Base-by-base conservation (phyloP, 2,888 invertebrate species). In the Zeuzera pyrina region DNA sequence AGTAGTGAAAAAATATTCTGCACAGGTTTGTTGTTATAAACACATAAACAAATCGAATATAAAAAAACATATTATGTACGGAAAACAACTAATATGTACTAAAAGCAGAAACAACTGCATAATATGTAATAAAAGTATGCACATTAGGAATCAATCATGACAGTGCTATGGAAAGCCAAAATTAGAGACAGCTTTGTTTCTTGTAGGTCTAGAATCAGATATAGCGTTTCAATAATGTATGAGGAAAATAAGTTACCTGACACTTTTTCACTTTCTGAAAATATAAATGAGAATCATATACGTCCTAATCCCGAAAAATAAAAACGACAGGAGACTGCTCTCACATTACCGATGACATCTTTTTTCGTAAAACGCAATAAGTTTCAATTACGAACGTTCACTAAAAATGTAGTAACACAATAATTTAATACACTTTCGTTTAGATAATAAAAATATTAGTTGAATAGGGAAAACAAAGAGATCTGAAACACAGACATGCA, bases 311-410 rank as follows among this genome's bases (percentile, higher is more conserved):
- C 47, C 61, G 59, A 65, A 71, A 73, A 76, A 71, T 76, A 68
- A 63, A 68, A 72, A 67, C 64, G 66, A 57, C 70, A 55, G 65
- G 57, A 45, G 55, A 67, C 62, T 69, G 74, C 81, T 78, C 83
- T 83, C 83, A 83, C 83, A 83, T 81, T 79, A 79, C 79, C 74
- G 67, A 77, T 79, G 81, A 79, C 81, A 78, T 78, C 70, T 76
- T 73, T 73, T 63, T 61, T 53, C n/a, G n/a, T n/a, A n/a, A 45
- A 49, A 64, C 59, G 59, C 55, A 54, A 67, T 61, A 57, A 63
- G 47, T 49, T 56, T 49, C 39, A 48, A 57, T 57, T 51, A 45
- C 38, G 55, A 43, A 39, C 47, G 55, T 53, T 47, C 39, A 52
- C 55, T 45, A 52, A 57, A 53, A 44, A 49, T 41, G 44, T 51